Evolutionary conservation across 2,888 invertebrate species (phyloP).

Genomic region (Ypsolopha sequella): DNA sequence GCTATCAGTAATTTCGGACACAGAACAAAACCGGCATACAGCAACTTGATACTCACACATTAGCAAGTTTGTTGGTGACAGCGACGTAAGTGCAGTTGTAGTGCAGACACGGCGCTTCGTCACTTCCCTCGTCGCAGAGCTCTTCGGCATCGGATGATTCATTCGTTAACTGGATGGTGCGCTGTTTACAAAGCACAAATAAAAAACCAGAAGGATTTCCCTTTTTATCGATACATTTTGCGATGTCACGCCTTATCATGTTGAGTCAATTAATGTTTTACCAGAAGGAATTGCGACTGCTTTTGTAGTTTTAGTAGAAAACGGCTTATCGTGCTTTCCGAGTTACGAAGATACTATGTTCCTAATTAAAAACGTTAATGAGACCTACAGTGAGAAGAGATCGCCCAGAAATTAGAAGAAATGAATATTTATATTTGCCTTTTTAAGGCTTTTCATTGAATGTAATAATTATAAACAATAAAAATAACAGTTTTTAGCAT

Average conservation of each 20-base stretch:
- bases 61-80: constrained; percentile 50
- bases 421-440: no score
- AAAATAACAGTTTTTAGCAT: no score
- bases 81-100: constrained; percentile 58
- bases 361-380: neutral
- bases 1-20: no score
- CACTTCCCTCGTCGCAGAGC: constrained; percentile 36
- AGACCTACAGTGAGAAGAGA: neutral
- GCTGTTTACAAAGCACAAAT: constrained; percentile 19
- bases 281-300: no score
- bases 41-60: constrained; percentile 35
- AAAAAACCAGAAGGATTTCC: neutral
- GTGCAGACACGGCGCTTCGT: constrained; percentile 46
- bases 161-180: constrained; percentile 37
- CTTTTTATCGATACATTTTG: no score
- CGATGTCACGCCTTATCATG: no score
- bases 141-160: constrained; percentile 47
- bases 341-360: neutral
- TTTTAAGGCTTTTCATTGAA: no score
- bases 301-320: no score
- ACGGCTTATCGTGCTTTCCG: no score
- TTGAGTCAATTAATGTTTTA: neutral
- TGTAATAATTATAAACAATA: no score
- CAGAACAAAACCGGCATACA: no score
- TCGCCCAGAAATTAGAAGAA: neutral